Percentiles rank a stretch among this genome's conserved stretches.
phyloP scores from a whole-genome alignment of 2,888 invertebrate genomes.

The Melinaea marsaeus region DNA sequence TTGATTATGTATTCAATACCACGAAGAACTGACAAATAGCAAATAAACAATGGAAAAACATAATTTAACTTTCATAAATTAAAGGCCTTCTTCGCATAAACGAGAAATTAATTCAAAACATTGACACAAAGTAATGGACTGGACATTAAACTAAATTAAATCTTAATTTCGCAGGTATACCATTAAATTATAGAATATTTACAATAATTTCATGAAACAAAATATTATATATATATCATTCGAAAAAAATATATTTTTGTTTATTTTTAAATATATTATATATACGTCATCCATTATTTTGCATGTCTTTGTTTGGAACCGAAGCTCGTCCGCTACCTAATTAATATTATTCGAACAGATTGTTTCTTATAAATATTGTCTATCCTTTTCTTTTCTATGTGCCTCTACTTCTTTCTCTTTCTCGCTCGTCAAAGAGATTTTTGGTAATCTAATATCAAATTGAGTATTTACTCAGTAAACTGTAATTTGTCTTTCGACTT shows the following conservation, averaged over 20 bases:
- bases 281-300: constrained; percentile 15
- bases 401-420: constrained; percentile 21
- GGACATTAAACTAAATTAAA: background rate
- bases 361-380: constrained; percentile 55
- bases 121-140: constrained; percentile 22
- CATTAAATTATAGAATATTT: background rate
- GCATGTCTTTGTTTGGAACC: constrained; percentile 35
- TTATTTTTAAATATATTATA: too few relatives aligned
- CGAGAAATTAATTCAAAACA: constrained; percentile 53
- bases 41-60: background rate
- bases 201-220: background rate
- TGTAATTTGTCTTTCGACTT: constrained; percentile 39
- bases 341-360: constrained; percentile 63
- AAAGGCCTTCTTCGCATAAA: constrained; percentile 45
- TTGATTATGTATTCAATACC: too few relatives aligned
- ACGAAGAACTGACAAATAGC: background rate
- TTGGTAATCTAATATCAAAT: constrained; percentile 48
- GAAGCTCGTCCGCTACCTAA: constrained; percentile 45
- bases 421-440: constrained; percentile 38
- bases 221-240: too few relatives aligned
- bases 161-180: background rate
- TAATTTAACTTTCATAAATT: constrained; percentile 8
- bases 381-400: constrained; percentile 33
- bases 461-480: constrained; percentile 47
- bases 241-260: too few relatives aligned